Evolutionary conservation across 1,140 invertebrate genomes (phyloP).

Genomic region (Cecropterus lyciades): DNA sequence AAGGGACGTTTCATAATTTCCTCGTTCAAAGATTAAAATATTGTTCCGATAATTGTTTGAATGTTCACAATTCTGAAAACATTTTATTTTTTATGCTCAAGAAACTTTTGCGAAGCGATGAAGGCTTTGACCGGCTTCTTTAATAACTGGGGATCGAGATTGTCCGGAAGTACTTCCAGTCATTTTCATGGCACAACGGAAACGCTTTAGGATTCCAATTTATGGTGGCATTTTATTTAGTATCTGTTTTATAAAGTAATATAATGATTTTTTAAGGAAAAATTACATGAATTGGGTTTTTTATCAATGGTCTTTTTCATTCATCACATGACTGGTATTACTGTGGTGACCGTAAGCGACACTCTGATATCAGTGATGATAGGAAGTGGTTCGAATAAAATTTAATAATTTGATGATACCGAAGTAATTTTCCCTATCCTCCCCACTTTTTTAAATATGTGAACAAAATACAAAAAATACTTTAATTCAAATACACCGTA

Average conservation of each 20-base stretch:
- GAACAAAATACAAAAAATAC: too few relatives aligned
- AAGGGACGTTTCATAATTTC: slow-evolving; percentile 3
- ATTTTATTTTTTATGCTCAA: slow-evolving; percentile 23
- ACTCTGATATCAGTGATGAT: too few relatives aligned
- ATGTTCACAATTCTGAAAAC: slow-evolving; percentile 20
- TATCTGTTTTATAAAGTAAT: slow-evolving; percentile 4
- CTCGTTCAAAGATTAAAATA: slow-evolving; percentile 22
- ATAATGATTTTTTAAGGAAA: not conserved
- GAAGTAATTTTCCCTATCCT: too few relatives aligned
- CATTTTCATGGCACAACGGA: slow-evolving; percentile 20
- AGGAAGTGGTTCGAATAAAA: too few relatives aligned
- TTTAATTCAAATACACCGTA: too few relatives aligned
- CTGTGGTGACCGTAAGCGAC: too few relatives aligned
- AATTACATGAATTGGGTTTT: too few relatives aligned
- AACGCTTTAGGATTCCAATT: slow-evolving; percentile 12
- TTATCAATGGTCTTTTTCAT: too few relatives aligned
- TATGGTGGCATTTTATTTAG: slow-evolving; percentile 24
- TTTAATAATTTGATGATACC: too few relatives aligned
- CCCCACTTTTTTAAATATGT: too few relatives aligned
- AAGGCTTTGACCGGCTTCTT: slow-evolving; percentile 14
- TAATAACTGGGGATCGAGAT: slow-evolving; percentile 25
- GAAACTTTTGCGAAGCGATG: slow-evolving; percentile 11
- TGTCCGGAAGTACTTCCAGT: slow-evolving; percentile 17
- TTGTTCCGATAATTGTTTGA: slow-evolving; percentile 17
- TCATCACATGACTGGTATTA: too few relatives aligned